These are phyloP conservation scores for Cygnus atratus DNA, from an alignment of 2,113 vertebrate species.

Conservation along the genomic window DNA sequence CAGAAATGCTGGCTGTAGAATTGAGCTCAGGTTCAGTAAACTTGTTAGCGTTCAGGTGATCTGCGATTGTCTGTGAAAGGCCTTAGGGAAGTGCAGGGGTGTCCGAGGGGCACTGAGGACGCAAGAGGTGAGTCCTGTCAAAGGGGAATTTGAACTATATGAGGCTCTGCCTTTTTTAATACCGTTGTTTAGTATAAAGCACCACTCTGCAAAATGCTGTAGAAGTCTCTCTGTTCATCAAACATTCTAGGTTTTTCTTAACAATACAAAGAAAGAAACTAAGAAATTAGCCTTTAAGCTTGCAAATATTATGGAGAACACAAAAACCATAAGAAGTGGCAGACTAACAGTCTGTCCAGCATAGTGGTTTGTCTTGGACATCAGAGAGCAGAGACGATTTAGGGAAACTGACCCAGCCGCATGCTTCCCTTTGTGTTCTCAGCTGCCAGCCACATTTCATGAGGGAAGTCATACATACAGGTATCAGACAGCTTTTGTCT, in stretches of 20 bases:
- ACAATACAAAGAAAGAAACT: neutral
- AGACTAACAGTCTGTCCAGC: neutral
- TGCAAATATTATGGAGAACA: neutral
- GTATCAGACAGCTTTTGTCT: neutral
- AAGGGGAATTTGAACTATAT: neutral
- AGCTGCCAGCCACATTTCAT: neutral
- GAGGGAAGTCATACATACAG: accelerated
- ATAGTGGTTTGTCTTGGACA: accelerated
- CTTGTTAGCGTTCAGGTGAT: accelerated
- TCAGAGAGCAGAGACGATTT: neutral
- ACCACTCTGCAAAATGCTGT: neutral
- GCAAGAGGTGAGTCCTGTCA: neutral
- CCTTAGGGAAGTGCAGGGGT: neutral
- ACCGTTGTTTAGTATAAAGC: neutral
- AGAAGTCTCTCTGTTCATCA: neutral
- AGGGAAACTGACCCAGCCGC: neutral
- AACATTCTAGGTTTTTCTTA: neutral
- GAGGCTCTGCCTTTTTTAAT: neutral
- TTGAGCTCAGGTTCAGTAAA: accelerated
- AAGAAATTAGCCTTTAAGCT: neutral
- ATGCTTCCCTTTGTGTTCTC: neutral
- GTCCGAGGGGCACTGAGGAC: neutral
- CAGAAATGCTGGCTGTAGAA: neutral
- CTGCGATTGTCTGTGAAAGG: neutral
- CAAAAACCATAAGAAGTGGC: neutral